Conservation (phyloP, 35 echinoderm and acorn worm genomes). For the Eucidaris tribuloides region DNA sequence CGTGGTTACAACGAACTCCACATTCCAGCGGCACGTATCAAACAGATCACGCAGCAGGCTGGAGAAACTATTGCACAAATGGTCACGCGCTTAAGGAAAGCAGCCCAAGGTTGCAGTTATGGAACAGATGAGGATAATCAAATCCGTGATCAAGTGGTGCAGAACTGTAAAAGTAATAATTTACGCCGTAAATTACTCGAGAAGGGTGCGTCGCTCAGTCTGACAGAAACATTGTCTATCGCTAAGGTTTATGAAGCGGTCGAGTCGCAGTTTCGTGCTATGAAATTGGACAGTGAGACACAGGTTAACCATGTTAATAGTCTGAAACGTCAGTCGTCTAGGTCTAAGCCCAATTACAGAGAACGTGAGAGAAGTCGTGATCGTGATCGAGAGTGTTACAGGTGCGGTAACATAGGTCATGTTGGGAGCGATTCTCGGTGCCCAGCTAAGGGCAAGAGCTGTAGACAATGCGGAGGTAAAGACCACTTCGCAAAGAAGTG, state of each 20-base stretch:
- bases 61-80: not conserved
- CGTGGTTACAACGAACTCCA: not conserved
- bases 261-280: not conserved
- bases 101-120: not conserved
- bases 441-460: slow-evolving; percentile 3
- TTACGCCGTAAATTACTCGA: not conserved
- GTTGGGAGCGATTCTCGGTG: not conserved
- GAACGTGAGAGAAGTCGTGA: not conserved
- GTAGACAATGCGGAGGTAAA: slow-evolving; percentile 8
- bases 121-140: not conserved
- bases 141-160: not conserved
- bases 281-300: not conserved
- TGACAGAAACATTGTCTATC: not conserved
- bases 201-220: not conserved
- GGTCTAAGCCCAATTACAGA: not conserved
- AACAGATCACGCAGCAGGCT: not conserved
- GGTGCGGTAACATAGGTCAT: not conserved
- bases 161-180: not conserved
- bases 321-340: not conserved
- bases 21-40: not conserved
- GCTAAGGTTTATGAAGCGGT: not conserved
- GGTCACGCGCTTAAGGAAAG: not conserved
- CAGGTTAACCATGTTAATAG: not conserved
- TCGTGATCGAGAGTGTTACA: not conserved
- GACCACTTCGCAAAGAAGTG: slow-evolving; percentile 13